These are phyloP conservation scores for Tursiops truncatus DNA, from an alignment of 2,113 vertebrate genomes.

Conservation along the genomic window DNA sequence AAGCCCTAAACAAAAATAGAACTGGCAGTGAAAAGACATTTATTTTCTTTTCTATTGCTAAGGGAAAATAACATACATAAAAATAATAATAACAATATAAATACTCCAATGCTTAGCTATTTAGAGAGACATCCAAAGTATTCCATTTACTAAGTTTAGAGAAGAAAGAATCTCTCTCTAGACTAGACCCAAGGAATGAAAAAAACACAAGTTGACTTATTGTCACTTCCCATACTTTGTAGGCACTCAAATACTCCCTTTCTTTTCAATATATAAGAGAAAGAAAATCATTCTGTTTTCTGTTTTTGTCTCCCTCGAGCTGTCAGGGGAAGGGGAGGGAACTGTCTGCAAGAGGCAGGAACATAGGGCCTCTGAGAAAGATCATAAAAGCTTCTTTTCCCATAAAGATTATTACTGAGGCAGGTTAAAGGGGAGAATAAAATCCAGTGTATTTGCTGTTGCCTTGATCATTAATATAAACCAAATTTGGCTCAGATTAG, in stretches of 20 bases:
- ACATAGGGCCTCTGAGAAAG: slow-evolving; percentile 63
- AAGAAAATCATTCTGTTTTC: slow-evolving; percentile 27
- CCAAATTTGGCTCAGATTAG: slow-evolving; percentile 76
- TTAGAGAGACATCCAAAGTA: slow-evolving; percentile 51
- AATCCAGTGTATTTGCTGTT: slow-evolving; percentile 71
- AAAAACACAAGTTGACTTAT: slow-evolving; percentile 68
- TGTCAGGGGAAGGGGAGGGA: slow-evolving; percentile 43
- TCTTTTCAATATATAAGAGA: slow-evolving; percentile 27
- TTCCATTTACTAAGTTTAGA: slow-evolving; percentile 63
- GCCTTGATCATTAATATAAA: slow-evolving; percentile 79
- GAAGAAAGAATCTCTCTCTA: slow-evolving; percentile 57
- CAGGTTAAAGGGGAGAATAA: slow-evolving; percentile 77
- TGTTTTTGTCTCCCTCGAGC: slow-evolving; percentile 60
- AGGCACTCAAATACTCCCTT: slow-evolving; percentile 26
- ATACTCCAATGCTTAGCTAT: slow-evolving; percentile 56
- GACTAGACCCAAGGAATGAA: slow-evolving; percentile 71
- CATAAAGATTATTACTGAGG: slow-evolving; percentile 61
- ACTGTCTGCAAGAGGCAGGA: slow-evolving; percentile 49
- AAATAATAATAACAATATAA: slow-evolving; percentile 76
- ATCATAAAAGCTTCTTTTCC: slow-evolving; percentile 70
- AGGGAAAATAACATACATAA: slow-evolving; percentile 70
- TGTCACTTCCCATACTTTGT: slow-evolving; percentile 57
- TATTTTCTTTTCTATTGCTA: slow-evolving; percentile 71
- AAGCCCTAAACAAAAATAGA: slow-evolving; percentile 72
- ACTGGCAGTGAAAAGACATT: slow-evolving; percentile 68